These are phyloP conservation scores for Drosophila lowei DNA, from an alignment of 1,140 invertebrate genomes.

Conservation along the genomic window DNA sequence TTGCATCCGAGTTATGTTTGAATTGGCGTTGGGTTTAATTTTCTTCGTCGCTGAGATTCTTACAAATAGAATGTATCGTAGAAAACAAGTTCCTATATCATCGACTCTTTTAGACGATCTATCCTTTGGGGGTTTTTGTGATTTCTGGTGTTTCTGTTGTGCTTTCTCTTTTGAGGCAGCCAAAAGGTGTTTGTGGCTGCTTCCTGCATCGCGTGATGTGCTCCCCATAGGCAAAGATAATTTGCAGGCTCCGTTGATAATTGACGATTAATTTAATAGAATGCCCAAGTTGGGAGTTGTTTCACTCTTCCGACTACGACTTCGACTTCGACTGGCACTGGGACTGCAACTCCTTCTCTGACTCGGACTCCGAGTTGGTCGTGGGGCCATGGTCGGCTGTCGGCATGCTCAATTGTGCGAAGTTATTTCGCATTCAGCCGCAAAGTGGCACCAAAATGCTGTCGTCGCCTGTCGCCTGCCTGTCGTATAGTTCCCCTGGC, in stretches of 20 bases:
- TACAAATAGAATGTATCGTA: too few species aligned
- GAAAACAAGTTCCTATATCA: too few species aligned
- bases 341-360: conserved; percentile 10
- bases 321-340: not conserved
- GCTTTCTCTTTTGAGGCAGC: too few species aligned
- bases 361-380: not conserved
- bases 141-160: too few species aligned
- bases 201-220: conserved; percentile 34
- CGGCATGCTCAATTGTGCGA: conserved; percentile 80
- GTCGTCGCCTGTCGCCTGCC: conserved; percentile 68
- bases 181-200: too few species aligned
- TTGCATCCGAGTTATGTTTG: too few species aligned
- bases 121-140: too few species aligned
- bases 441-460: conserved; percentile 79
- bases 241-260: conserved; percentile 69
- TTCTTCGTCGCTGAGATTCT: too few species aligned
- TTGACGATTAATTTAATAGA: conserved; percentile 82
- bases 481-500: conserved; percentile 35
- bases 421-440: conserved; percentile 79
- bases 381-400: conserved; percentile 35
- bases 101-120: too few species aligned
- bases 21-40: too few species aligned
- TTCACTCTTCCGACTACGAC: conserved; percentile 19
- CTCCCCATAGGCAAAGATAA: conserved; percentile 43
- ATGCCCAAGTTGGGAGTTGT: conserved; percentile 76